phyloP scores from a whole-genome alignment of 2,797 vertebrate species.

The Dendrocincla fuliginosa region DNA sequence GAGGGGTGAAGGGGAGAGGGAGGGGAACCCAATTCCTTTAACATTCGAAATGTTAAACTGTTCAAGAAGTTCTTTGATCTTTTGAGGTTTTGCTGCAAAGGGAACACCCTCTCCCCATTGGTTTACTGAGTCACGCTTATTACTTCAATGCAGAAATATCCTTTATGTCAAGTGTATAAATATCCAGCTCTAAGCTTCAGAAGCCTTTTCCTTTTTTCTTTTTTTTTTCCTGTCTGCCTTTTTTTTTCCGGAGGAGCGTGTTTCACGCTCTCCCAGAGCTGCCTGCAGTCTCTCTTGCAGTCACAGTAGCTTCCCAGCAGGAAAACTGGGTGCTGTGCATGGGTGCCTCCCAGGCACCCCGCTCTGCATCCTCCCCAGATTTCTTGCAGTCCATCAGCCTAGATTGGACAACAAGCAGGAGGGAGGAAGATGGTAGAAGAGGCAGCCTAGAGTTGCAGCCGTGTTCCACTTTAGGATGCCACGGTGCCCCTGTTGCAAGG shows the following conservation, averaged over 20 bases:
- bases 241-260: accelerated
- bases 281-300: background rate
- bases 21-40: conserved; percentile 49
- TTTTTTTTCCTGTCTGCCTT: background rate
- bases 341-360: background rate
- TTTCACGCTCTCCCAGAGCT: background rate
- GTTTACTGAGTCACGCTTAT: conserved; percentile 69
- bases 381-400: background rate
- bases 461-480: background rate
- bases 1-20: conserved; percentile 42
- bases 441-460: accelerated
- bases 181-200: conserved; percentile 64
- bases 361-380: background rate
- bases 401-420: background rate
- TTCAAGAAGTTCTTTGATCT: conserved; percentile 67
- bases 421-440: background rate
- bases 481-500: accelerated
- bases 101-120: conserved; percentile 70
- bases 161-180: conserved; percentile 70
- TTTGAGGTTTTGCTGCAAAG: conserved; percentile 71
- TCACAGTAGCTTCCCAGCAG: background rate
- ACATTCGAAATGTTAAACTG: conserved; percentile 62
- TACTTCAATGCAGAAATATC: conserved; percentile 71
- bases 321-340: background rate
- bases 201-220: conserved; percentile 30